Evolutionary conservation across 2,797 vertebrate genomes (phyloP).

Genomic region (Scyliorhinus canicula): DNA sequence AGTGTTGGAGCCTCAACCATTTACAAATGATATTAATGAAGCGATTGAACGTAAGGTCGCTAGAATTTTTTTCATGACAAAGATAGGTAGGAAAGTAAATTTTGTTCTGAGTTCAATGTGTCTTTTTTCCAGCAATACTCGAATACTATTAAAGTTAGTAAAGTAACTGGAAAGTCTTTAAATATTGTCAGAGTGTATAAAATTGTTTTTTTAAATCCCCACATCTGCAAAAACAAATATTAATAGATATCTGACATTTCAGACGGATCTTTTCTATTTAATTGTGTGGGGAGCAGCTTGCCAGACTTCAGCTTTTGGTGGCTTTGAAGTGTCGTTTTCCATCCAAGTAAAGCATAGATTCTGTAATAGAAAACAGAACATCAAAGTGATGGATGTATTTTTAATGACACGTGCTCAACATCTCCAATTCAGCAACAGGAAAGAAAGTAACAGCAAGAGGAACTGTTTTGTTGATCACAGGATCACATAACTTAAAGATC

Average conservation of each 20-base stretch:
- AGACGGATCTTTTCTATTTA: neutral
- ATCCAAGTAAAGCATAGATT: constrained; percentile 95
- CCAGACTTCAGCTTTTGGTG: neutral
- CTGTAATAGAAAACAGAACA: constrained; percentile 55
- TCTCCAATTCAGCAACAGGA: neutral
- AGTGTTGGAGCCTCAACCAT: too few relatives aligned
- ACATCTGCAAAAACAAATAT: neutral
- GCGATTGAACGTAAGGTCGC: too few relatives aligned
- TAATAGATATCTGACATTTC: neutral
- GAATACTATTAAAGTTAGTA: neutral
- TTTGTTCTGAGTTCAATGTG: too few relatives aligned
- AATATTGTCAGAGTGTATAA: neutral
- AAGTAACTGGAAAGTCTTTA: neutral
- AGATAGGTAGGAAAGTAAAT: too few relatives aligned
- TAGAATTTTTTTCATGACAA: too few relatives aligned
- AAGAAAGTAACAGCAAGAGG: neutral
- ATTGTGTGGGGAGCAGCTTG: neutral
- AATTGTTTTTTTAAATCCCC: neutral
- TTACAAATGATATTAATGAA: too few relatives aligned
- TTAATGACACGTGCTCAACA: neutral
- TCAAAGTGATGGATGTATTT: too few relatives aligned
- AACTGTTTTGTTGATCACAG: neutral
- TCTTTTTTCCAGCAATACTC: too few relatives aligned
- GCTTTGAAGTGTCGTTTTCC: constrained; percentile 82
- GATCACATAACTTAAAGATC: neutral